Percentiles rank a stretch among this genome's conserved stretches.
These are phyloP conservation scores for Bujurquina vittata DNA, from an alignment of 2,113 vertebrate genomes.

Conservation along the genomic window DNA sequence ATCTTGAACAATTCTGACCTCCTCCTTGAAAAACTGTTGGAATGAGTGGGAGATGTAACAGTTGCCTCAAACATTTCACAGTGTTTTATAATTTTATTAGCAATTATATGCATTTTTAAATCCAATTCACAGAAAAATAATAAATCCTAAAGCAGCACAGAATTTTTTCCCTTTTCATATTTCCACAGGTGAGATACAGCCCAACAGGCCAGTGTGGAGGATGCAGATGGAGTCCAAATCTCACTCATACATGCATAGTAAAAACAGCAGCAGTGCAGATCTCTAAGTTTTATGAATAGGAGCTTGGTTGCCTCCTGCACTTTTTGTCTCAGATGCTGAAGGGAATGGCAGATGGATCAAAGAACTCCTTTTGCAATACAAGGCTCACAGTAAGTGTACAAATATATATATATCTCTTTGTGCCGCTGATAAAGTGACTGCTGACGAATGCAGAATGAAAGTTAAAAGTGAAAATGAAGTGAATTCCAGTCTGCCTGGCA, in stretches of 20 bases:
- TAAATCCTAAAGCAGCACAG: neutral
- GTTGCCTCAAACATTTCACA: too few species aligned
- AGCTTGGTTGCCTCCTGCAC: neutral
- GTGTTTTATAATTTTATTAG: too few species aligned
- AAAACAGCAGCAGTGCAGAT: neutral
- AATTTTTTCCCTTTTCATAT: neutral
- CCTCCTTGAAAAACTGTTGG: neutral
- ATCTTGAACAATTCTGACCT: neutral
- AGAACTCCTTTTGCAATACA: neutral
- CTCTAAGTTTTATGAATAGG: neutral
- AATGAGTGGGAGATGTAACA: neutral
- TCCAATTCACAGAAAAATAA: neutral
- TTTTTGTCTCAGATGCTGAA: neutral
- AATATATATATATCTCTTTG: neutral
- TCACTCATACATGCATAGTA: neutral
- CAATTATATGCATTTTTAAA: neutral
- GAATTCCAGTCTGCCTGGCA: too few species aligned
- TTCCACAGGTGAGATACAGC: neutral
- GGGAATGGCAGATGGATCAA: neutral
- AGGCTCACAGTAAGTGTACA: neutral
- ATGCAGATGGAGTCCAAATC: neutral
- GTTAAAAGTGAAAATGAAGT: neutral
- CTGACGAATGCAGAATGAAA: neutral
- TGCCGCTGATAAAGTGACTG: neutral
- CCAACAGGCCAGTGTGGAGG: neutral